Evolutionary conservation across 2,113 vertebrate genomes (phyloP), one percentile per base, ranked within the genome.

Genomic region (Caranx melampygus): DNA sequence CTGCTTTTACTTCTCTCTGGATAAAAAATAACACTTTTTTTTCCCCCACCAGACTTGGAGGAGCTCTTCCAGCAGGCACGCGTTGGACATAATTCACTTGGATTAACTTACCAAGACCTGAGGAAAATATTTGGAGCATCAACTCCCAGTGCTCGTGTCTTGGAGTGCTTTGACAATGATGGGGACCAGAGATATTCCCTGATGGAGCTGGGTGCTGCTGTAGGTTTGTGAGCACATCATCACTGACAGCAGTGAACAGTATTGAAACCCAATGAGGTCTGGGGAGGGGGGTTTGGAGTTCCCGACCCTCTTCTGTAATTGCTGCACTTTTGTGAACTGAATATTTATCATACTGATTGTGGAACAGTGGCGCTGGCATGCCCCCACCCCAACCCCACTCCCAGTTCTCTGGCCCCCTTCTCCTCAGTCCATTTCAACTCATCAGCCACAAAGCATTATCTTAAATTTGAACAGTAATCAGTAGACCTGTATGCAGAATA

Each of bases 291-390:
- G 58, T 40, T 73, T 5, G 52, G 72, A 69, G 42, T 70, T 82
- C 72, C 35, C 2, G 1, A 34, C 78, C 63, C 57, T 71, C 82
- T 80, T 77, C 71, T 76, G 83, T 77, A 81, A 83, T 79, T 91
- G 88, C 90, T 91, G 91, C 91, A 92, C 88, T 89, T 92, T 87
- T 81, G 72, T 81, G 82, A 88, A 91, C 83, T 81, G 62, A 87
- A 70, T 87, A 87, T 91, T 88, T 87, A 85, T 92, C 86, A 62
- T 81, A 51, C 68, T 57, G 85, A 88, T 85, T 87, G 88, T 88
- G 81, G 77, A 81, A 84, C 75, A 45, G 72, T 81, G 89, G 83
- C 66, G 37, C 82, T 86, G 87, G 81, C 79, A 83, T 90, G 81
- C 76, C 83, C 55, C 47, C 3, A 44, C 49, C 34, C 74, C 59